Conservation (phyloP, 1,140 invertebrate species). For the Sycobia sp. region DNA sequence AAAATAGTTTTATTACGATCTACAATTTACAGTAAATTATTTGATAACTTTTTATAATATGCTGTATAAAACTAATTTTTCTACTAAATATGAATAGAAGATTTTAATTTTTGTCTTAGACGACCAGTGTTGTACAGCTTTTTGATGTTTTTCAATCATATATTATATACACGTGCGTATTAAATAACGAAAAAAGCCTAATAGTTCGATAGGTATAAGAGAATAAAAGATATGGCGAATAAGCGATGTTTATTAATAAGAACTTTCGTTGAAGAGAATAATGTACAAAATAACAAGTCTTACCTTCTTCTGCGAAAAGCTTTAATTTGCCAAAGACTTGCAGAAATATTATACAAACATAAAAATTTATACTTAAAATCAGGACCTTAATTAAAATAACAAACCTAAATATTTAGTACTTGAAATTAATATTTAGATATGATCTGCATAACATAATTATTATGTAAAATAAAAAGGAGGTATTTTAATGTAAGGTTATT, state of each 20-base stretch:
- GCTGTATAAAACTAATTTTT: slow-evolving; percentile 10
- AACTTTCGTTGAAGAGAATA: slow-evolving; percentile 20
- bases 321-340: slow-evolving; percentile 36
- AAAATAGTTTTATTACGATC: no score
- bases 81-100: slow-evolving; percentile 1
- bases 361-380: slow-evolving; percentile 11
- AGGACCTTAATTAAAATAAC: slow-evolving; percentile 9
- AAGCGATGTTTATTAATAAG: slow-evolving; percentile 14
- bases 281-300: slow-evolving; percentile 33
- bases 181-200: no score
- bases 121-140: slow-evolving; percentile 28
- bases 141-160: slow-evolving; percentile 18
- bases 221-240: slow-evolving; percentile 11
- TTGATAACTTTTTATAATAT: slow-evolving; percentile 11
- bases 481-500: slow-evolving; percentile 29
- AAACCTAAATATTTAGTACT: slow-evolving; percentile 10
- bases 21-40: slow-evolving; percentile 1
- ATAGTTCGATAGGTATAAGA: neutral
- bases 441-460: slow-evolving; percentile 31
- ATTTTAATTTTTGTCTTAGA: slow-evolving; percentile 8
- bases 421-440: slow-evolving; percentile 25
- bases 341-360: slow-evolving; percentile 30
- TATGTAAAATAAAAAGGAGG: slow-evolving; percentile 26
- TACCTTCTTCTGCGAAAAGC: slow-evolving; percentile 30
- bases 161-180: neutral